Base-by-base conservation (phyloP, 2,888 invertebrate species). In the Seira musarum region DNA sequence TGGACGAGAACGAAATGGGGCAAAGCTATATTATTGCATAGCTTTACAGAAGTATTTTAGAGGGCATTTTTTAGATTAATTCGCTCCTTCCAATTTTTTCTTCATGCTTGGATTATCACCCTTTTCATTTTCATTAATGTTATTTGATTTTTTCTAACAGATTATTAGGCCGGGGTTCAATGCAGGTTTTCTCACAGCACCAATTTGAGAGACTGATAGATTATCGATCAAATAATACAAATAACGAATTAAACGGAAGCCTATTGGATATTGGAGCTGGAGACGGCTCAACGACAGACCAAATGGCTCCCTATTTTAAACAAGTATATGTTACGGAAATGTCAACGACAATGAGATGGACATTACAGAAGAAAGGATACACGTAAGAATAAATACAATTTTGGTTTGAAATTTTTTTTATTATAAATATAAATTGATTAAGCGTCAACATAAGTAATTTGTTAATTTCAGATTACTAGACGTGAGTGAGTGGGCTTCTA, bases 261-360 rank as follows among this genome's bases (percentile, higher is more conserved):
- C 87, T 81, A 68, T 90, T 98, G 66, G 98, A 98, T 90, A 91
- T 98, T 72, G 98, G 98, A 66, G 98, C 98, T 1, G 98, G 98
- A 1, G 98, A 99, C 90, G 99, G 99, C 0, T 94, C 94, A 88
- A 96, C 98, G 70, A 98, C 98, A 57, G 91, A 93, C 19, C 92
- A 93, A 80, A 92, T 98, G 89, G 92, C 93, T 0, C 91, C 92
- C 70, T 92, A 94, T 82, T 96, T 94, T 90, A 89, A 91, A 3
- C 90, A 92, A 73, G 92, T 94, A 63, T 96, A 94, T 89, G 96
- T 94, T 72, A 99, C 98, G 0, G 99, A 99, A 90, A 93, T 97
- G 84, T 98, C 98, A 0, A 91, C 91, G 73, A 93, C 95, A 66
- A 99, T 99, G 99, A 91, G 94, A 84, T 93, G 93, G 88, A 91